Evolutionary conservation across 2,797 vertebrate species (phyloP).

Genomic region (Pseudochirops corinnae): DNA sequence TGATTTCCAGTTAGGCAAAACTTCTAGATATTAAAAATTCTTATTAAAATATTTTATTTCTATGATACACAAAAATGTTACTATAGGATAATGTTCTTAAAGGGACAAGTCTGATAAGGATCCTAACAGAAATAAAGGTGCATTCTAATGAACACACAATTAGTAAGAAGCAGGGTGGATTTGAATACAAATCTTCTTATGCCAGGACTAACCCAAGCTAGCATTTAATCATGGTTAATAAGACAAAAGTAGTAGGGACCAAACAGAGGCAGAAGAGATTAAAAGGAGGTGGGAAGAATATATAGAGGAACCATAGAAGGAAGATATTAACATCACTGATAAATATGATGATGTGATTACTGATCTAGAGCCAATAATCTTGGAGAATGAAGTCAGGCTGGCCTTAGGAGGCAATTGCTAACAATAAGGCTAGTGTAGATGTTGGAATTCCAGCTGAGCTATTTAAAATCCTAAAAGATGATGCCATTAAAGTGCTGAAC

Average conservation of each 20-base stretch:
- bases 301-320: not conserved
- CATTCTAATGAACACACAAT: not conserved
- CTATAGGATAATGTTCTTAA: constrained; percentile 73
- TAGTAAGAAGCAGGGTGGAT: not conserved
- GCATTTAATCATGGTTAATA: constrained; percentile 66
- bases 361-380: not conserved
- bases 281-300: not conserved
- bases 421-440: not conserved
- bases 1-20: constrained; percentile 68
- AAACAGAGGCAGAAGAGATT: not conserved
- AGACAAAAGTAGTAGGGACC: constrained; percentile 28
- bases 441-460: not conserved
- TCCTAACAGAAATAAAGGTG: constrained; percentile 58
- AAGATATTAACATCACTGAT: not conserved
- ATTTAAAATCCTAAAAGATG: not conserved
- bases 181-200: not conserved
- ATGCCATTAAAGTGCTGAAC: not conserved
- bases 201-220: not conserved
- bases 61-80: constrained; percentile 61
- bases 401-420: not conserved
- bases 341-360: not conserved
- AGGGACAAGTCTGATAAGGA: constrained; percentile 65
- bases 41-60: constrained; percentile 68
- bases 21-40: constrained; percentile 54
- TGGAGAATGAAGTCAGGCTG: not conserved